Evolutionary conservation across 2,888 invertebrate genomes (phyloP).

Genomic region (Campoplex nolae): DNA sequence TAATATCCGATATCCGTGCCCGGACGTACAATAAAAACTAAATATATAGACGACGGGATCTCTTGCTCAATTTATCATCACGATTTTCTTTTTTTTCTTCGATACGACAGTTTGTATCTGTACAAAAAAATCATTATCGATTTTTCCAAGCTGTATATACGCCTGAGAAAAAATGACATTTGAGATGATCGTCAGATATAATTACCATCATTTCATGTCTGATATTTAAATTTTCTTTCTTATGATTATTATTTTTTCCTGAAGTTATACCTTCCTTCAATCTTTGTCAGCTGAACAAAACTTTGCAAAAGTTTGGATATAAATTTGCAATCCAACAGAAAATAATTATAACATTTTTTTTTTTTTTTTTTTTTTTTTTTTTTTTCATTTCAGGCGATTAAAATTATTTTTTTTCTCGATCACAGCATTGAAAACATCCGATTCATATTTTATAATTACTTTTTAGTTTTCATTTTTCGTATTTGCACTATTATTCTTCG

Average conservation of each 20-base stretch:
- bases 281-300: not conserved
- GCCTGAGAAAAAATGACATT: not conserved
- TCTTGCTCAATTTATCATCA: constrained; percentile 49
- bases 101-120: not conserved
- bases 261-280: not conserved
- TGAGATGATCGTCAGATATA: not conserved
- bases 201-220: not conserved
- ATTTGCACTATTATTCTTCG: too few relatives aligned
- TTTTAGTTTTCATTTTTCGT: not conserved
- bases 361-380: not conserved
- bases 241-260: not conserved
- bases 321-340: not conserved
- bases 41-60: constrained; percentile 18
- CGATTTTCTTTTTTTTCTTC: not conserved
- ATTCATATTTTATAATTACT: not conserved
- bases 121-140: constrained; percentile 37
- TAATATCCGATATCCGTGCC: constrained; percentile 35
- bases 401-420: not conserved
- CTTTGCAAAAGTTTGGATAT: not conserved
- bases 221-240: not conserved
- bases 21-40: constrained; percentile 31
- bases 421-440: not conserved
- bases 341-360: not conserved
- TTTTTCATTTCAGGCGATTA: not conserved
- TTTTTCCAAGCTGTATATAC: constrained; percentile 33